Conservation (phyloP, 2,113 vertebrate species). For the Acanthisitta chloris region DNA sequence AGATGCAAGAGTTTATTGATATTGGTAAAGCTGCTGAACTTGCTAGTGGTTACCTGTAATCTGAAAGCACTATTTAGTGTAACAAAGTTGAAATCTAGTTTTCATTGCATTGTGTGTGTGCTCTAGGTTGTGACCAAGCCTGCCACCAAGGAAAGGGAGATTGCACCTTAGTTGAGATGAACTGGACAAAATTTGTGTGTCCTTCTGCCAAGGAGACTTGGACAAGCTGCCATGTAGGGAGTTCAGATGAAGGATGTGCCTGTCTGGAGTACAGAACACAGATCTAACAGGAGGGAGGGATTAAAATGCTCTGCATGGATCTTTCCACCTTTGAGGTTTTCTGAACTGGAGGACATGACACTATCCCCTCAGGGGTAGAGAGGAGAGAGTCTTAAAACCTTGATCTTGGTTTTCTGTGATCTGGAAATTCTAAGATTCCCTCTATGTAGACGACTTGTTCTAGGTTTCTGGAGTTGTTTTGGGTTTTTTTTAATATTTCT, state of each 20-base stretch:
- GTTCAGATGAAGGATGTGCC: neutral
- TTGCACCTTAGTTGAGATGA: neutral
- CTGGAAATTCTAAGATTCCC: neutral
- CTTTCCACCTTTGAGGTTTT: neutral
- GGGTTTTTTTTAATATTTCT: neutral
- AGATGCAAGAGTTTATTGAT: neutral
- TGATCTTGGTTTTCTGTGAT: neutral
- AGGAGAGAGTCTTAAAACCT: neutral
- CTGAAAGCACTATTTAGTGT: neutral
- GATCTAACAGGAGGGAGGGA: neutral
- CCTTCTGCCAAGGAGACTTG: neutral
- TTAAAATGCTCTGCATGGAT: neutral
- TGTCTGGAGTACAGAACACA: neutral
- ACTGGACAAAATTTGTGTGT: neutral
- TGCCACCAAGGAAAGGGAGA: neutral
- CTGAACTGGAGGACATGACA: neutral
- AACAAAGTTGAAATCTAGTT: neutral
- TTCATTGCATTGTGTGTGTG: accelerated
- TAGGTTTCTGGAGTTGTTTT: too few relatives aligned
- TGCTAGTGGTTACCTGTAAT: neutral
- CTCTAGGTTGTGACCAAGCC: neutral
- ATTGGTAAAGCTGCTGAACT: neutral
- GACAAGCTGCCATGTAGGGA: neutral
- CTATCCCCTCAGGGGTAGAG: too few relatives aligned
- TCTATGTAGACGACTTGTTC: too few relatives aligned